Evolutionary conservation across 2,888 invertebrate species (phyloP).

Genomic region (Drosophila atroscutellata): DNA sequence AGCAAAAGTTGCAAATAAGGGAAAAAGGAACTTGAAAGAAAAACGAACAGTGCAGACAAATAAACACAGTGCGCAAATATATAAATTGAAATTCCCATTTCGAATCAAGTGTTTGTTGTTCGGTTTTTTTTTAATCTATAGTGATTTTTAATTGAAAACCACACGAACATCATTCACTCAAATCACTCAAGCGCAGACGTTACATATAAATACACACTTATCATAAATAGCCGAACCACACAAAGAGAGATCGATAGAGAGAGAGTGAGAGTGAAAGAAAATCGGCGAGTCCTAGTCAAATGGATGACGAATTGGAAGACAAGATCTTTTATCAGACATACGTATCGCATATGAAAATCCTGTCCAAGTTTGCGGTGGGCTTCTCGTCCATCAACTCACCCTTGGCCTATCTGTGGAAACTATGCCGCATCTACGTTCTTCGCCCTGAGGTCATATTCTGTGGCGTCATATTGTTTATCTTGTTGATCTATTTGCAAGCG

Average conservation of each 20-base stretch:
- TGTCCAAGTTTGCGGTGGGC: constrained; percentile 92
- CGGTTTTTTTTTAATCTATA: constrained; percentile 9
- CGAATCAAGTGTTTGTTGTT: constrained; percentile 28
- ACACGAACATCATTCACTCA: constrained; percentile 1
- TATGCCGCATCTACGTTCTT: constrained; percentile 91
- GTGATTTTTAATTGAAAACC: constrained; percentile 11
- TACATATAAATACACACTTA: constrained; percentile 12
- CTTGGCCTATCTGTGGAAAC: constrained; percentile 91
- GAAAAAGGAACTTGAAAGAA: constrained; percentile 13
- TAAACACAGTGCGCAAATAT: constrained; percentile 45
- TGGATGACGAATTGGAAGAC: constrained; percentile 97
- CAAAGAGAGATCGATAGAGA: background rate
- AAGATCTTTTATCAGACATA: constrained; percentile 95
- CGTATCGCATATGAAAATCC: constrained; percentile 93
- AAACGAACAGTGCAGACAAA: constrained; percentile 23
- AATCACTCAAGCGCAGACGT: constrained; percentile 13
- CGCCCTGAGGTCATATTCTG: constrained; percentile 92
- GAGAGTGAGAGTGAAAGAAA: background rate
- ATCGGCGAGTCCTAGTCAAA: constrained; percentile 79
- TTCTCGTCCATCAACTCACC: constrained; percentile 90
- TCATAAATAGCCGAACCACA: constrained; percentile 9
- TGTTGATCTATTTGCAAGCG: constrained; percentile 92
- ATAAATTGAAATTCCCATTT: constrained; percentile 53
- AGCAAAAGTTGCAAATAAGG: constrained; percentile 54
- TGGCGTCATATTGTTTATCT: constrained; percentile 89